These are phyloP conservation scores for Nipponacmea schrenckii DNA, from an alignment of 2,888 invertebrate species.

Conservation along the genomic window DNA sequence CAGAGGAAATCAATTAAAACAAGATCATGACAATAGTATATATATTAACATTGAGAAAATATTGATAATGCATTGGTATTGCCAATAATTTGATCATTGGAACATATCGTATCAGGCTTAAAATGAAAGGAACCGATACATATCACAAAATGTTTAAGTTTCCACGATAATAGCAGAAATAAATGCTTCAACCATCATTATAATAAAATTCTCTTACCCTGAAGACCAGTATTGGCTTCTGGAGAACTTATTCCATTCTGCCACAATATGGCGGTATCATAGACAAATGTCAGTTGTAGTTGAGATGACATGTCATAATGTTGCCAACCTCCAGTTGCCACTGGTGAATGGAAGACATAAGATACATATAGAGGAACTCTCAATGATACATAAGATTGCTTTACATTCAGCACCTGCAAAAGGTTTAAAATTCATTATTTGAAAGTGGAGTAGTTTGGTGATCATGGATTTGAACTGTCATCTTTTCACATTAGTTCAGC, in stretches of 20 bases:
- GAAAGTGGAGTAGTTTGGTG: neutral
- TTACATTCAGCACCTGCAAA: slow-evolving; percentile 58
- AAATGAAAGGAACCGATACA: no score
- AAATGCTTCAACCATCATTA: no score
- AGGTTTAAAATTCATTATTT: neutral
- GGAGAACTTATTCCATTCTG: slow-evolving; percentile 62
- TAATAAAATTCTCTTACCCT: slow-evolving; percentile 43
- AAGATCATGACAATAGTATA: no score
- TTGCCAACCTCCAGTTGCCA: slow-evolving; percentile 61
- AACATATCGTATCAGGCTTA: no score
- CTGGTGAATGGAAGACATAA: slow-evolving; percentile 63
- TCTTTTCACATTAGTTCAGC: neutral
- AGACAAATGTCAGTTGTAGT: slow-evolving; percentile 64
- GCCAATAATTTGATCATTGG: no score
- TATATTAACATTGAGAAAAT: no score
- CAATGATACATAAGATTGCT: slow-evolving; percentile 64
- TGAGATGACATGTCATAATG: slow-evolving; percentile 62
- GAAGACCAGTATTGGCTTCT: slow-evolving; percentile 42
- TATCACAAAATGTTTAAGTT: no score
- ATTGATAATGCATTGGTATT: no score
- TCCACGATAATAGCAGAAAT: no score
- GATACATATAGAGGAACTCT: slow-evolving; percentile 65
- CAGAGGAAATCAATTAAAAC: no score
- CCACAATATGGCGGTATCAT: slow-evolving; percentile 66
- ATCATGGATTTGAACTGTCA: neutral